Evolutionary conservation across 2,888 invertebrate genomes (phyloP).

Genomic region (Drosophila leonis): DNA sequence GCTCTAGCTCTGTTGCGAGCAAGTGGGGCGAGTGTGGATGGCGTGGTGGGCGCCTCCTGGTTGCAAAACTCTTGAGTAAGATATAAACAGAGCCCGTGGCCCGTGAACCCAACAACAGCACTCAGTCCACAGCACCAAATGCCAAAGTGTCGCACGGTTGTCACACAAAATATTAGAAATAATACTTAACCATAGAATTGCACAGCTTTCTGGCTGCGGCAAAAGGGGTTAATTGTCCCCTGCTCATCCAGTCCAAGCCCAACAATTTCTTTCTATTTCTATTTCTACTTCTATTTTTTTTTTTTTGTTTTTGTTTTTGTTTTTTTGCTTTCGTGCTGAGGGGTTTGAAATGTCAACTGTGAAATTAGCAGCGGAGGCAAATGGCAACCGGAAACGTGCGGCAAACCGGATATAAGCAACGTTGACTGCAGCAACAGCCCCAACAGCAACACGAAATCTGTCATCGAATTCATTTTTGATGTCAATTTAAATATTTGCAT

Average conservation of each 20-base stretch:
- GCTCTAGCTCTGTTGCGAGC: slow-evolving; percentile 14
- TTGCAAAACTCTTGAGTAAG: slow-evolving; percentile 70
- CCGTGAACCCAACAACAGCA: slow-evolving; percentile 24
- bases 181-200: slow-evolving; percentile 81
- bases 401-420: slow-evolving; percentile 79
- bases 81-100: slow-evolving; percentile 65
- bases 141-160: slow-evolving; percentile 80
- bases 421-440: slow-evolving; percentile 33
- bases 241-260: neutral
- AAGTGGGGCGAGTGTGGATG: neutral
- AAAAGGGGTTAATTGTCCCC: slow-evolving; percentile 66
- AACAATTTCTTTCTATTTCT: neutral
- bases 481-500: slow-evolving; percentile 19
- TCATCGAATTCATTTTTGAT: slow-evolving; percentile 52
- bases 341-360: slow-evolving; percentile 62
- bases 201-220: slow-evolving; percentile 62
- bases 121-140: slow-evolving; percentile 52
- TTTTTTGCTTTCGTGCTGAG: slow-evolving; percentile 15
- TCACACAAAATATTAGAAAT: slow-evolving; percentile 82
- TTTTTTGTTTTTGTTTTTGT: neutral
- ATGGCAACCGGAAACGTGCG: slow-evolving; percentile 81
- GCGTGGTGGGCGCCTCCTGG: neutral
- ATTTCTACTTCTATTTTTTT: neutral
- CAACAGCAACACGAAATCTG: slow-evolving; percentile 43
- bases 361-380: slow-evolving; percentile 71